Base-by-base conservation (phyloP, 2,888 invertebrate species). In the Drosophila mimica region DNA sequence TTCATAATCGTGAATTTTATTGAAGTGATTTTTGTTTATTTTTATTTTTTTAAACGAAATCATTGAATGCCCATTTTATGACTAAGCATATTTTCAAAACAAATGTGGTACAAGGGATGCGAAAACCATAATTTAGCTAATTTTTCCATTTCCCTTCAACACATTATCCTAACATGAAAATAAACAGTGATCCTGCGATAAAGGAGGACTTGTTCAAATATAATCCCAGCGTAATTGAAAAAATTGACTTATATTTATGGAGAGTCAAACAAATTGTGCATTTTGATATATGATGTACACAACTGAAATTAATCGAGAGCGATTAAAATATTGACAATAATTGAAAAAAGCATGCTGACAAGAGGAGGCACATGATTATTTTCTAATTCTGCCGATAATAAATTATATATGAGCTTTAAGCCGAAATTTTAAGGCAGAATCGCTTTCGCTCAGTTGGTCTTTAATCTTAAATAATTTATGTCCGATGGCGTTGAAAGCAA, bases 321-420 rank as follows among this genome's bases (percentile, higher is more conserved):
- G 76, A 74, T 91, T 78, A 78, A 73, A 76, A 74, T 80, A 85
- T 85, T 90, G 91, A 85, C 86, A 85, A 76, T 88, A 91, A 88
- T 91, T 88, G 81, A 82, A 84, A 84, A 72, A 64, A 20, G 25
- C 62, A 49, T 60, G 58, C 73, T 49, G 61, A 34, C 7, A 54
- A 17, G 72, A 57, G 54, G 40, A 58, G 56, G 52, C 63, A 49
- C 49, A 56, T 65, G 54, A 59, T 20, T 65, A 61, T 40, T 49
- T 20, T 64, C 40, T 59, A 76, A 71, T 71, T 70, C 62, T 51
- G 20, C 64, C 53, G 86, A 89, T 82, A 82, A 71, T 67, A 72
- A 63, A 88, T 89, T 76, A 85, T 66, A 76, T 81, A 89, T 76
- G 68, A 60, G 62, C 28, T 46, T 71, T 43, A 43, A 60, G n/a